Evolutionary conservation across 1,140 invertebrate species (phyloP).

Genomic region (Calosoma granatense): DNA sequence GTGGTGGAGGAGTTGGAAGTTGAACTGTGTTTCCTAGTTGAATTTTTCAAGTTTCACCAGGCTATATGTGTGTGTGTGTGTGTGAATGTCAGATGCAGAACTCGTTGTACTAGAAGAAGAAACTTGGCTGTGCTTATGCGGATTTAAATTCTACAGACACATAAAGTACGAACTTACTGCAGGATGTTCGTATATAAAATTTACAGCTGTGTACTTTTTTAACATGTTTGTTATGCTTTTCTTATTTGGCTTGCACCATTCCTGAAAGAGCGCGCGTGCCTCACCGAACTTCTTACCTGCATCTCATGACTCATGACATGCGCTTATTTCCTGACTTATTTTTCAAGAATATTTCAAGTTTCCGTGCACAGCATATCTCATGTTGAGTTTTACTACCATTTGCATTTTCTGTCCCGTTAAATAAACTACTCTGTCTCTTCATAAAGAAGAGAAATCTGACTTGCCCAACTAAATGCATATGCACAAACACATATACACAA

Average conservation of each 20-base stretch:
- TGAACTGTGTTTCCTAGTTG: not conserved
- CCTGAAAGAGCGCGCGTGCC: not conserved
- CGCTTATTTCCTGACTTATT: not conserved
- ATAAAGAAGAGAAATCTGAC: no score
- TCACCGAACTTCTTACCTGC: not conserved
- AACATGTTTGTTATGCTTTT: not conserved
- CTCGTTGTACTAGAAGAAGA: no score
- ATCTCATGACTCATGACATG: not conserved
- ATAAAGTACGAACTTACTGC: not conserved
- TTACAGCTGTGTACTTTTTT: not conserved
- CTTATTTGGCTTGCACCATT: not conserved
- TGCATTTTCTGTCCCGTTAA: no score
- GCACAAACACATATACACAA: no score
- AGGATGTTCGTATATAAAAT: constrained; percentile 8
- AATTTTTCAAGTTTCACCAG: not conserved
- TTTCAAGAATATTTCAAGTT: not conserved
- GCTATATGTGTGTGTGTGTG: no score
- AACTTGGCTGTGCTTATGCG: constrained; percentile 3
- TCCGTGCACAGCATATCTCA: no score
- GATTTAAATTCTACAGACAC: constrained; percentile 6
- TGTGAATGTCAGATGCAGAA: not conserved
- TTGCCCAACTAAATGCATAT: no score
- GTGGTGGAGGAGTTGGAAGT: no score
- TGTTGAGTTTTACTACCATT: no score
- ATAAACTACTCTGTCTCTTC: no score